phyloP scores from a whole-genome alignment of 2,113 vertebrate species.

The Phalacrocorax pelagicus region DNA sequence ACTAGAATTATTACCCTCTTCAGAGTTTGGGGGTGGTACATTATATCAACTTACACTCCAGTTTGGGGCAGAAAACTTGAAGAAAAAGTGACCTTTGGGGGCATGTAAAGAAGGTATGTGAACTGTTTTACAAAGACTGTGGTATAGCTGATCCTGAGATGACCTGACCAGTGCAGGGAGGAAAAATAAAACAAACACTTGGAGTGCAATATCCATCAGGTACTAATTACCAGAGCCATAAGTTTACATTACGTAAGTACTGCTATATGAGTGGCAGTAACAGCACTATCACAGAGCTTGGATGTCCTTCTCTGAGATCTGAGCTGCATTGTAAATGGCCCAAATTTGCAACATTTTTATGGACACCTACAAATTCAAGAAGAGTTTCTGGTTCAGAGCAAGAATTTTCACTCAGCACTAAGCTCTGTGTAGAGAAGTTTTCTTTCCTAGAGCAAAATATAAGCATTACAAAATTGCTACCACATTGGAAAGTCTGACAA shows the following conservation, averaged over 20 bases:
- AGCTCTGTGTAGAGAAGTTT: background rate
- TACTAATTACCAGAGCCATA: background rate
- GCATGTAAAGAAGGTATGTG: background rate
- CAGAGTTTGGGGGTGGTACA: background rate
- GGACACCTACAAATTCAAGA: background rate
- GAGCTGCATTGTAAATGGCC: background rate
- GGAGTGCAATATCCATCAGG: background rate
- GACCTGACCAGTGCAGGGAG: background rate
- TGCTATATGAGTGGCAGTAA: background rate
- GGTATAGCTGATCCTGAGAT: background rate
- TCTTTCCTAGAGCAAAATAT: background rate
- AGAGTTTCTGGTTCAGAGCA: background rate
- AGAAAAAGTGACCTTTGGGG: background rate
- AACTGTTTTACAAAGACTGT: background rate
- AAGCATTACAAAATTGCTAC: background rate
- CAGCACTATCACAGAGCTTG: background rate
- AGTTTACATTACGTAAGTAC: background rate
- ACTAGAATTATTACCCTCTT: background rate
- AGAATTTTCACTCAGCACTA: background rate
- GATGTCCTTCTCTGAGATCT: background rate
- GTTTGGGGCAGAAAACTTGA: background rate
- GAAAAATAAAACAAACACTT: background rate
- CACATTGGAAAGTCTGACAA: background rate
- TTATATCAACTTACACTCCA: background rate
- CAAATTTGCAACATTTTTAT: background rate